Evolutionary conservation across 2,888 invertebrate species (phyloP), one percentile per base, ranked within the genome.

Genomic region (Hymenopus coronatus): DNA sequence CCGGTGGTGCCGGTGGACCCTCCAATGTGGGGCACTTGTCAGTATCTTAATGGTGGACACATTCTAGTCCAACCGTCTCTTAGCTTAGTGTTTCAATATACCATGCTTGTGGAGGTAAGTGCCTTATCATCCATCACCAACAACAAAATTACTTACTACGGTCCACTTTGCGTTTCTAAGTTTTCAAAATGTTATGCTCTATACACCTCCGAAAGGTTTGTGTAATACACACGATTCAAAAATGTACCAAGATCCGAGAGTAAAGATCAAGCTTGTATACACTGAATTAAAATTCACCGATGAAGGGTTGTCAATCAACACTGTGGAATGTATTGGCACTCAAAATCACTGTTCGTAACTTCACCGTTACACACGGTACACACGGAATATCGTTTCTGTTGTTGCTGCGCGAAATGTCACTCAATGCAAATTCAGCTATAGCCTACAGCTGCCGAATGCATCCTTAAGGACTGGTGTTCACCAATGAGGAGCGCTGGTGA

Each of bases 1-100:
- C 85, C 54, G 88, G 88, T 25, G 84, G 83, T 33, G 87, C 82
- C 33, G 81, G 87, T 33, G 87, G 87, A 33, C 87, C 87, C 87
- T 87, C 87, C 87, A 87, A 70, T 25, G 15, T 70, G 54, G 54
- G 54, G 54, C 54, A 70, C 54, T 70, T 70, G 25, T 70, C 54
- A 70, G 54, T 70, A 70, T 70, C 54, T 70, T 70, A 25, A 6
- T 70, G 54, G 54, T 70, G 54, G 54, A 70, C 54, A 70, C 54
- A 70, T 70, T 20, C 54, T 70, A 70, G 54, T 70, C 54, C 54
- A 15, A 70, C 54, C 54, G 54, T 70, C 3, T 20, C 54, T 20
- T 70, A 20, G 15, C 54, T 70, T 25, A 70, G 54, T 70, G 12
- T 3, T 4, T 70, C 54, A 25, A 20, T 25, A 6, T 70, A 25